A percentile compares a stretch with the other conserved stretches of the same genome.
These are phyloP conservation scores for Seladonia tumulorum DNA, from an alignment of 2,888 invertebrate genomes.

Conservation along the genomic window DNA sequence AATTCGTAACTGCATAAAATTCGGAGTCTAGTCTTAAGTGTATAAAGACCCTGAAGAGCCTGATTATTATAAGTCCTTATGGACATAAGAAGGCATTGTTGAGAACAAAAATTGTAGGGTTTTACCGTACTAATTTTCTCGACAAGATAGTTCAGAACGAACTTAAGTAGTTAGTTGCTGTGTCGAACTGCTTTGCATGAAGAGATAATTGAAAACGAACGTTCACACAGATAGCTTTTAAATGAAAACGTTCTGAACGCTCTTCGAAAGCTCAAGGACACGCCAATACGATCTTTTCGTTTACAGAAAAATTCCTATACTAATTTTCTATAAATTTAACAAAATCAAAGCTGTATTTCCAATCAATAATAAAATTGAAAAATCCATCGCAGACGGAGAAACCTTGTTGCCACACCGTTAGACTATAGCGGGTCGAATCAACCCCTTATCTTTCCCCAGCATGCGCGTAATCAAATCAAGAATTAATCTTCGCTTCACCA, in stretches of 20 bases:
- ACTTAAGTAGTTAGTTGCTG: not conserved
- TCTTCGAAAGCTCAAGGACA: not conserved
- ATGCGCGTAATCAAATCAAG: not conserved
- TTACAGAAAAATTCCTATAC: not conserved
- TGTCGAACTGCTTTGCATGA: not conserved
- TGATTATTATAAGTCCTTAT: not conserved
- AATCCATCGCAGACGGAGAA: not conserved
- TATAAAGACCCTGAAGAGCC: too few relatives aligned
- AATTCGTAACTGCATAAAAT: too few relatives aligned
- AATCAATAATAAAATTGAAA: not conserved
- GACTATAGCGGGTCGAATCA: not conserved
- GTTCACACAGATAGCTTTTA: not conserved
- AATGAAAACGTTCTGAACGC: not conserved
- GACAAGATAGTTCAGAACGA: not conserved
- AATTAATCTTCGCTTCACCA: not conserved
- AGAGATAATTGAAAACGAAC: not conserved
- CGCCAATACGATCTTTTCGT: not conserved
- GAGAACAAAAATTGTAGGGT: not conserved
- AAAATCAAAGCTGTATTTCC: too few relatives aligned
- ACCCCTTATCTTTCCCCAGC: not conserved
- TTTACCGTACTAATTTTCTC: not conserved
- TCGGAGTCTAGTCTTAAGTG: too few relatives aligned
- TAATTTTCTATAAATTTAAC: not conserved
- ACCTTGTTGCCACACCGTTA: not conserved
- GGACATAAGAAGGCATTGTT: not conserved